These are phyloP conservation scores for Pocillopora damicornis DNA, from an alignment of 64 coral and sea anemone species.

Conservation along the genomic window DNA sequence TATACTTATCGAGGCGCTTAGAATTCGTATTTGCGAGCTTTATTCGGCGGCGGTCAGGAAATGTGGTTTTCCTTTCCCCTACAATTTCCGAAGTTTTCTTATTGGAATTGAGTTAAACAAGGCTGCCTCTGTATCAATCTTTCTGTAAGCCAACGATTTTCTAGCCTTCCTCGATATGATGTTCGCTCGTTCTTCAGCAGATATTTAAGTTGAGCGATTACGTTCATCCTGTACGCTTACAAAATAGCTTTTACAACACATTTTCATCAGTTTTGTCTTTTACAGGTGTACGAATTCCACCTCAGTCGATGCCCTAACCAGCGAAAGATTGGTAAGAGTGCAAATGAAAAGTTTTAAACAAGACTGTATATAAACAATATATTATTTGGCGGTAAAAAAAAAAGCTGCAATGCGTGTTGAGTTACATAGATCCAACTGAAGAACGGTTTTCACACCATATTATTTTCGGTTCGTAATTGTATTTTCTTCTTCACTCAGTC, in stretches of 20 bases:
- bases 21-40: not conserved
- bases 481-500: not conserved
- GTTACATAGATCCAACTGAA: too few relatives aligned
- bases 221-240: not conserved
- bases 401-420: too few relatives aligned
- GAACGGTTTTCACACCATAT: too few relatives aligned
- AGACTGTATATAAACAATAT: not conserved
- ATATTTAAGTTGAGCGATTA: not conserved
- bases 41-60: not conserved
- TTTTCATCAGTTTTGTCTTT: not conserved
- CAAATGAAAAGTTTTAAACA: not conserved
- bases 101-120: not conserved
- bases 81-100: not conserved
- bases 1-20: not conserved
- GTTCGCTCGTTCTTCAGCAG: not conserved
- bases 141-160: not conserved
- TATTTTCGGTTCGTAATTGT: not conserved
- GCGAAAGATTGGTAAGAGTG: constrained; percentile 16
- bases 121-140: not conserved
- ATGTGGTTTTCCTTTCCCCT: not conserved
- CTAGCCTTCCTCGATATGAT: not conserved
- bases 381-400: not conserved
- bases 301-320: constrained; percentile 25
- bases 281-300: not conserved
- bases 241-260: not conserved